Percentiles rank a stretch among this genome's conserved stretches.
Conservation (phyloP, 2,797 vertebrate species). For the Onychomys leucogaster region DNA sequence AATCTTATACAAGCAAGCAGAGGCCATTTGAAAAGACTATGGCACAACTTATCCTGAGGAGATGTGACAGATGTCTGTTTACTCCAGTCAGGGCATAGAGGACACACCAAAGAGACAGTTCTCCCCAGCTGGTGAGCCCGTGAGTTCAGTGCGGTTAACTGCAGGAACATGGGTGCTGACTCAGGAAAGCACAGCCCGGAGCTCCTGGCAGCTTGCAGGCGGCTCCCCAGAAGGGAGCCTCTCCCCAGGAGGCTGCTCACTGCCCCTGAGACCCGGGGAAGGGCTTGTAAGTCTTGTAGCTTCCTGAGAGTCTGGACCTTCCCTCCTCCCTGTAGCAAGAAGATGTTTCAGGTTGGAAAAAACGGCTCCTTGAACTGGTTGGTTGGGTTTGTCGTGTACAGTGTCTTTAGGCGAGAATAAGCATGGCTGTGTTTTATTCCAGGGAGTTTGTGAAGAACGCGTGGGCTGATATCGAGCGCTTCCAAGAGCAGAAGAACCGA, state of each 20-base stretch:
- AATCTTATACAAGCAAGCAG: constrained; percentile 1
- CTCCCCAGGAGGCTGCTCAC: neutral
- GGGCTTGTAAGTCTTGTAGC: neutral
- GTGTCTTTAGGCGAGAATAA: constrained; percentile 35
- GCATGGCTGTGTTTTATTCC: constrained; percentile 80
- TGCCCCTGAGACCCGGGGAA: neutral
- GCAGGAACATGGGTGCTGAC: neutral
- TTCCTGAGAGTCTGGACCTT: neutral
- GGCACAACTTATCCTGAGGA: neutral
- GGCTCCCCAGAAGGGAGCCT: neutral
- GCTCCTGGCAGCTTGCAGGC: neutral
- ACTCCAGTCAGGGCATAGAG: neutral
- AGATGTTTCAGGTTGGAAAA: neutral
- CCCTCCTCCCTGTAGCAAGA: neutral
- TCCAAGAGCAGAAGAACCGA: constrained; percentile 96
- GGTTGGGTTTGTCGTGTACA: constrained; percentile 4
- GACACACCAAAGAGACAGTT: neutral
- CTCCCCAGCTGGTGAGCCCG: neutral
- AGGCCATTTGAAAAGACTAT: constrained; percentile 44
- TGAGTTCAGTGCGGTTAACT: neutral
- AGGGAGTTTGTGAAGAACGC: constrained; percentile 95
- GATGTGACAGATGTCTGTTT: neutral
- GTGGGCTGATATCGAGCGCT: constrained; percentile 95
- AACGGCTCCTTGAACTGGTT: neutral
- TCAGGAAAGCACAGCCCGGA: neutral